A percentile compares a stretch with the other conserved stretches of the same genome.
Conservation (phyloP, 2,113 vertebrate species). For the Casuarius casuarius region DNA sequence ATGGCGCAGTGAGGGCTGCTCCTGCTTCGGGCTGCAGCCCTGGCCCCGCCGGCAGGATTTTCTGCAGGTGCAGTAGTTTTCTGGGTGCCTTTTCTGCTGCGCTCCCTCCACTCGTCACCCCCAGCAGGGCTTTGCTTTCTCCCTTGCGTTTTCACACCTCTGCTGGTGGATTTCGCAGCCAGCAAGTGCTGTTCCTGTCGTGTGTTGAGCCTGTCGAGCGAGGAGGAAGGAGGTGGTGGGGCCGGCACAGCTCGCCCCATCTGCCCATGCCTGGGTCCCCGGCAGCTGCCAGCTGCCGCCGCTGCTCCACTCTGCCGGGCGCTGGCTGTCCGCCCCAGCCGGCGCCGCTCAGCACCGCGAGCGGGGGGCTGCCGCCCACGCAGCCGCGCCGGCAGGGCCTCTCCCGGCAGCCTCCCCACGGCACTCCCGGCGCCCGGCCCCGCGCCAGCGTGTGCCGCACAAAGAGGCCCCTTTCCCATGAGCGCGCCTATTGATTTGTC, state of each 20-base stretch:
- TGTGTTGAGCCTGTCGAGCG: background rate
- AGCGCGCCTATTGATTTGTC: background rate
- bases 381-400: background rate
- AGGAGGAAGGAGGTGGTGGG: background rate
- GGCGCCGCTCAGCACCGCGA: too few relatives aligned
- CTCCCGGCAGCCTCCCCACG: accelerated
- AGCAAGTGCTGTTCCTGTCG: background rate
- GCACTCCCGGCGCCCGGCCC: background rate
- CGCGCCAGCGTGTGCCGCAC: background rate
- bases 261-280: background rate
- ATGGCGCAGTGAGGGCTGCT: background rate
- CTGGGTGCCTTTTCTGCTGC: background rate
- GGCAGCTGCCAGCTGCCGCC: background rate
- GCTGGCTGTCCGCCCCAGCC: too few relatives aligned
- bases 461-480: background rate
- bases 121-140: accelerated
- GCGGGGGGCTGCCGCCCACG: too few relatives aligned
- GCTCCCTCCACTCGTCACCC: background rate
- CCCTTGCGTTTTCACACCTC: background rate
- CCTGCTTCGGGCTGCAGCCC: too few relatives aligned
- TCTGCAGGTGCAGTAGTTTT: background rate
- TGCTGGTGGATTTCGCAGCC: accelerated
- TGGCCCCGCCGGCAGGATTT: background rate
- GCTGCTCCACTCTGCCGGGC: background rate
- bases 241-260: background rate